Base-by-base conservation (phyloP, 1,140 invertebrate genomes). In the Hypsibius dujardini region DNA sequence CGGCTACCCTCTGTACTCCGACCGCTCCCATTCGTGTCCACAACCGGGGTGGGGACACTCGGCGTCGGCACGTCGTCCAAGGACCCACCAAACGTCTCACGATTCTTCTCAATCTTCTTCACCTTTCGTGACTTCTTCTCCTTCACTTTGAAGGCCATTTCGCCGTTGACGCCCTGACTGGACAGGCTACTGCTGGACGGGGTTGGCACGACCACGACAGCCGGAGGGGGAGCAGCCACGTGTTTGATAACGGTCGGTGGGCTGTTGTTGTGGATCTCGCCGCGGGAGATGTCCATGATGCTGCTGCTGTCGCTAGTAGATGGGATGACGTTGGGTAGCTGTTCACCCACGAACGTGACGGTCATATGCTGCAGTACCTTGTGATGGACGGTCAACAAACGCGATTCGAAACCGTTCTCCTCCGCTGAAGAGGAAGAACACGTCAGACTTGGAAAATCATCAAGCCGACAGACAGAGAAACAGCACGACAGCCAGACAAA, bases 381-480 rank as follows among this genome's bases (percentile, higher is more conserved):
- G 12, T 12, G 45, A 45, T 67, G 62, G 12, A 67, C 7, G 3
- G 62, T 67, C 62, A 67, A 15, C 62, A 67, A 67, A 7, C 42
- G 62, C 12, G 62, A 12, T 45, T 67, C 62, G 45, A 67, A 67
- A 15, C 62, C 62, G 62, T 67, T 67, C 42, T 67, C 62, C 3
- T 56, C 50, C n/a, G 50, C 50, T 56, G 50, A 7, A 56, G 28
- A 28, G 28, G 28, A 28, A 28, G 28, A 56, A 56, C n/a, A 56
- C 50, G n/a, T 56, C 7, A 56, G n/a, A 7, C 7, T 56, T 12
- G 7, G 7, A 56, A 12, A 56, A 7, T 12, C n/a, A 56, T 56
- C 50, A 56, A 56, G 50, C 50, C 7, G 50, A n/a, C 7, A 56
- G 7, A n/a, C 7, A 56, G 50, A 12, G 7, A 56, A 12, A 12